These are phyloP conservation scores for Cryptus viduatorius DNA, from an alignment of 2,888 invertebrate genomes.

Conservation along the genomic window DNA sequence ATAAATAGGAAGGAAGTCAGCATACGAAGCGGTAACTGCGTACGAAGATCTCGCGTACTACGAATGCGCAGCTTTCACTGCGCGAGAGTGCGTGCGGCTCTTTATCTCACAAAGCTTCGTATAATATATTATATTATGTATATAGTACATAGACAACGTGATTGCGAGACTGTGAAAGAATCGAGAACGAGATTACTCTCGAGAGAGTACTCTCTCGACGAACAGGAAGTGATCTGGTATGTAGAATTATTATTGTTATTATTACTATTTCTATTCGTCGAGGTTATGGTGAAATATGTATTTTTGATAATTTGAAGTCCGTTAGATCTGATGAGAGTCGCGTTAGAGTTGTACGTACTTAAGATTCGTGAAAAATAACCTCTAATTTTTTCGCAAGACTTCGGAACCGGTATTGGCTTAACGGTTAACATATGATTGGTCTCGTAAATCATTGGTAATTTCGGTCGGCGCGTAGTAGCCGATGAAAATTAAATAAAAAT, in stretches of 20 bases:
- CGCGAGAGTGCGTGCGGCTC: constrained; percentile 29
- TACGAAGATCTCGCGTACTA: constrained; percentile 2
- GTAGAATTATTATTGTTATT: not conserved
- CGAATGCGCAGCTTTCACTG: constrained; percentile 46
- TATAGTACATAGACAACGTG: no score
- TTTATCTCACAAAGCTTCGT: constrained; percentile 35
- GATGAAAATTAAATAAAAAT: no score
- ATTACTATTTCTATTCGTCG: not conserved
- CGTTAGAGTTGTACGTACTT: no score
- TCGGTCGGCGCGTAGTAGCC: no score
- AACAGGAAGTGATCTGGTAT: constrained; percentile 13
- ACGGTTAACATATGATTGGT: no score
- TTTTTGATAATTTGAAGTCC: not conserved
- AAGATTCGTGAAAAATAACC: no score
- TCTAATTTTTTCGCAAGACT: no score
- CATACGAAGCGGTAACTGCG: constrained; percentile 18
- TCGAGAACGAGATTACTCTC: constrained; percentile 44
- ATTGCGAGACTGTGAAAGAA: constrained; percentile 10
- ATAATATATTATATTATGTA: constrained; percentile 14
- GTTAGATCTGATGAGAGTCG: no score
- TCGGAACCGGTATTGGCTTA: no score
- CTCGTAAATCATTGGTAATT: no score
- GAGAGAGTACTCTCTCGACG: constrained; percentile 42
- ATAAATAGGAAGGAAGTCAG: constrained; percentile 29
- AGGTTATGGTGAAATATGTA: not conserved